Evolutionary conservation across 1,140 invertebrate genomes (phyloP).

Genomic region (Lysiphlebus fabarum): DNA sequence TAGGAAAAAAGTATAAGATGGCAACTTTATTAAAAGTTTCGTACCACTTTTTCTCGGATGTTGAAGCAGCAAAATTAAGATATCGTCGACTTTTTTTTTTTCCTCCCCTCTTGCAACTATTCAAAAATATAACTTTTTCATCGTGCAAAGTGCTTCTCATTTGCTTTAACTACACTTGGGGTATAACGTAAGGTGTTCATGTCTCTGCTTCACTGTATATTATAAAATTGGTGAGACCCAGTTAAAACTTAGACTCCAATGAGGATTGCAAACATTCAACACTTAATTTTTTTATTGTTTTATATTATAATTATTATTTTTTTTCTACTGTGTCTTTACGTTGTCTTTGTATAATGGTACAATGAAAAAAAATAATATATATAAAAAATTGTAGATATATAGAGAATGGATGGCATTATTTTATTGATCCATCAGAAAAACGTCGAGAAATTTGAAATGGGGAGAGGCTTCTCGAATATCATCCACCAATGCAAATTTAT

Average conservation of each 20-base stretch:
- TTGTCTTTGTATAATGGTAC: too few species aligned
- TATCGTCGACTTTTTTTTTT: constrained; percentile 34
- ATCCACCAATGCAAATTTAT: constrained; percentile 15
- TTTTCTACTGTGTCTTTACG: too few species aligned
- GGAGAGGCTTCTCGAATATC: background rate
- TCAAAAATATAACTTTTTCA: constrained; percentile 39
- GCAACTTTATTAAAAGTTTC: constrained; percentile 48
- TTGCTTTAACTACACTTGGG: constrained; percentile 14
- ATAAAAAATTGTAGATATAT: too few species aligned
- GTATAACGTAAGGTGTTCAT: background rate
- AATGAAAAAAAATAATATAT: too few species aligned
- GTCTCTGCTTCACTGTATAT: background rate
- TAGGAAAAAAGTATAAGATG: background rate
- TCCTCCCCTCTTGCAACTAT: constrained; percentile 23
- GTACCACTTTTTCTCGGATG: constrained; percentile 15
- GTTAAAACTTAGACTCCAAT: background rate
- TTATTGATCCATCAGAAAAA: too few species aligned
- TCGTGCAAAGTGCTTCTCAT: constrained; percentile 21
- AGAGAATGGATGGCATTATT: too few species aligned
- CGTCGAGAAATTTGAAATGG: background rate
- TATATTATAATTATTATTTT: background rate
- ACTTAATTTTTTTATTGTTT: background rate
- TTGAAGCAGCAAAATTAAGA: constrained; percentile 43
- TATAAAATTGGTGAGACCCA: constrained; percentile 10
- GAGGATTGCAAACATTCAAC: background rate